These are phyloP conservation scores for Dascillus cervinus DNA, from an alignment of 2,888 invertebrate genomes.

Conservation along the genomic window DNA sequence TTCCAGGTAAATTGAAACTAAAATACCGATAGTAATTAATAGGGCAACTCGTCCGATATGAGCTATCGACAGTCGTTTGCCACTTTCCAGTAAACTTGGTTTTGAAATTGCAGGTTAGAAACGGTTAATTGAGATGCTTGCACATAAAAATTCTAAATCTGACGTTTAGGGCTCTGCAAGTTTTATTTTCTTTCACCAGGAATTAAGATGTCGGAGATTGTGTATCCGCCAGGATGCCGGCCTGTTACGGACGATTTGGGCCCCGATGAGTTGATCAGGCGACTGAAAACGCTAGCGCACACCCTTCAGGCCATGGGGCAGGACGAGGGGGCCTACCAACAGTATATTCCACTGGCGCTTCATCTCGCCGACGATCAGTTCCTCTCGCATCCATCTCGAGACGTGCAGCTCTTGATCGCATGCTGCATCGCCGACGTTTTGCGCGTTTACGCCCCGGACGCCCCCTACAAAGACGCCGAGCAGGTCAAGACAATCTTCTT, in stretches of 20 bases:
- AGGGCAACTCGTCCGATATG: too few relatives aligned
- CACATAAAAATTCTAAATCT: too few relatives aligned
- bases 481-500: constrained; percentile 89
- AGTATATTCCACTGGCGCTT: constrained; percentile 84
- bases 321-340: constrained; percentile 89
- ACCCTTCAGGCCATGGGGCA: constrained; percentile 95
- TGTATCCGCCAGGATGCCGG: constrained; percentile 92
- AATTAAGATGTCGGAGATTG: constrained; percentile 68
- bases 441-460: constrained; percentile 94
- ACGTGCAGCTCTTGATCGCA: constrained; percentile 90
- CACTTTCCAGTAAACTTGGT: too few relatives aligned
- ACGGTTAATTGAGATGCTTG: too few relatives aligned
- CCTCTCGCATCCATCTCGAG: constrained; percentile 79
- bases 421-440: constrained; percentile 97
- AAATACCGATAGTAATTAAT: too few relatives aligned
- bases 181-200: too few relatives aligned
- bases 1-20: too few relatives aligned
- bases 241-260: constrained; percentile 92
- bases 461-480: constrained; percentile 92
- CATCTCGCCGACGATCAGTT: constrained; percentile 92
- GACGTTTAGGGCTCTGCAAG: too few relatives aligned
- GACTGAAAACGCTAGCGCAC: constrained; percentile 89
- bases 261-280: constrained; percentile 89
- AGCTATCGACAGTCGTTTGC: too few relatives aligned
- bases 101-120: too few relatives aligned